These are phyloP conservation scores for Hemaris fuciformis DNA, from an alignment of 2,888 invertebrate genomes.

Conservation along the genomic window DNA sequence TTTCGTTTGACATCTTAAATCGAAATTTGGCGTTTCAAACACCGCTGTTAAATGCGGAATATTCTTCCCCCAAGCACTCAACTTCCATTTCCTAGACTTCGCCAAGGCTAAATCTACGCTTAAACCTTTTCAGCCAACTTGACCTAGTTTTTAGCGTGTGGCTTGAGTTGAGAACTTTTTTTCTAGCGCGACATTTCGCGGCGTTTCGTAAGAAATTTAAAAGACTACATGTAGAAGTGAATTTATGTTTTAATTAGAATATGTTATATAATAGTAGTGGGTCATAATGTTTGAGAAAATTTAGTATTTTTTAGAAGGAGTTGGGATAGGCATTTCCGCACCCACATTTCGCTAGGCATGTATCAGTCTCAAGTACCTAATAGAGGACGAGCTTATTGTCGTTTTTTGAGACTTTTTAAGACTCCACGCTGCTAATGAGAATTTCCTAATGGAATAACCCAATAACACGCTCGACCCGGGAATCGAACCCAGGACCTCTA, in stretches of 20 bases:
- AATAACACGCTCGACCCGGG: too few relatives aligned
- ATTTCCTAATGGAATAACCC: too few relatives aligned
- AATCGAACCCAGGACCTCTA: too few relatives aligned
- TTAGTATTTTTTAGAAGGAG: too few relatives aligned
- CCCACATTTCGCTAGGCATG: too few relatives aligned
- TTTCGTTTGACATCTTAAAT: slow-evolving; percentile 21
- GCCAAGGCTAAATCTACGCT: slow-evolving; percentile 68
- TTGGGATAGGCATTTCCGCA: too few relatives aligned
- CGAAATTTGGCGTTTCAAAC: slow-evolving; percentile 18
- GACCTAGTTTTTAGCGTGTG: slow-evolving; percentile 54
- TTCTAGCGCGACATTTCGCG: background rate
- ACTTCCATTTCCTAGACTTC: slow-evolving; percentile 65
- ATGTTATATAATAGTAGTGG: background rate
- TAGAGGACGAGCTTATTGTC: too few relatives aligned
- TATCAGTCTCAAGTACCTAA: too few relatives aligned
- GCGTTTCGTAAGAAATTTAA: background rate
- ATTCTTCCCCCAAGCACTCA: slow-evolving; percentile 55
- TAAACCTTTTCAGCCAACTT: slow-evolving; percentile 70
- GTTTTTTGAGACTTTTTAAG: too few relatives aligned
- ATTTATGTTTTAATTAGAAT: background rate
- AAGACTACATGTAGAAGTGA: background rate
- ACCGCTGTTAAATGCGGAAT: slow-evolving; percentile 39
- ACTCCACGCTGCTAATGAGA: too few relatives aligned
- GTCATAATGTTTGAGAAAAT: too few relatives aligned
- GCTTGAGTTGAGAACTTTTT: slow-evolving; percentile 25